Conservation (phyloP, 2,113 vertebrate species). For the Aspidoscelis tigris region DNA sequence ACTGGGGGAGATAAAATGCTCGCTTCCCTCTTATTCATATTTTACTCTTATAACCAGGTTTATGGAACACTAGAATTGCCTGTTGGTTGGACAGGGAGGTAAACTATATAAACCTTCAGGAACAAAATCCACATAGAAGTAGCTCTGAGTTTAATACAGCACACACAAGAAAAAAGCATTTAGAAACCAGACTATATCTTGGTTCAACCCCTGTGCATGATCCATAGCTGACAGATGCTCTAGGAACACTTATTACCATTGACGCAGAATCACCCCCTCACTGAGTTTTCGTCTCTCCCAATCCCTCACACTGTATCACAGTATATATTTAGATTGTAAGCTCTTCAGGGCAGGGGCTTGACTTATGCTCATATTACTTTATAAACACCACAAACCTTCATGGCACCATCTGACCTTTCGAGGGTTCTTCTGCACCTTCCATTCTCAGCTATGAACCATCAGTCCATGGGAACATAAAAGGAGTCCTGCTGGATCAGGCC, state of each 20-base stretch:
- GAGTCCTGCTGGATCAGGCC: too few relatives aligned
- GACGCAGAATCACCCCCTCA: neutral
- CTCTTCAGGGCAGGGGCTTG: constrained; percentile 13
- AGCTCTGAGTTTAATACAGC: neutral
- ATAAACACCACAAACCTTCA: neutral
- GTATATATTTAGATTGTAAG: constrained; percentile 17
- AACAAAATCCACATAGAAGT: neutral
- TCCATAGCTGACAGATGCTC: neutral
- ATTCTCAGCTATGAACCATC: neutral
- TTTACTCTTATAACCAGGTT: neutral
- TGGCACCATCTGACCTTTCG: neutral
- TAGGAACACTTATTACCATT: neutral
- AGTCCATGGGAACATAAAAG: too few relatives aligned
- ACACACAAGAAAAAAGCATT: neutral
- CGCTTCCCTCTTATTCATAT: neutral
- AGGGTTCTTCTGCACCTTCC: too few relatives aligned
- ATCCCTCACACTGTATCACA: neutral
- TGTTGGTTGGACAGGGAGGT: neutral
- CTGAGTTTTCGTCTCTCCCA: too few relatives aligned
- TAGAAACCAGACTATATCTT: neutral
- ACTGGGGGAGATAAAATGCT: neutral
- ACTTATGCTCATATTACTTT: neutral
- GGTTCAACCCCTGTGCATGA: neutral
- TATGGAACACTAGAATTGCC: neutral
- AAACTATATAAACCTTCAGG: neutral